Conservation (phyloP, 2,797 vertebrate species). For the Molossus molossus region DNA sequence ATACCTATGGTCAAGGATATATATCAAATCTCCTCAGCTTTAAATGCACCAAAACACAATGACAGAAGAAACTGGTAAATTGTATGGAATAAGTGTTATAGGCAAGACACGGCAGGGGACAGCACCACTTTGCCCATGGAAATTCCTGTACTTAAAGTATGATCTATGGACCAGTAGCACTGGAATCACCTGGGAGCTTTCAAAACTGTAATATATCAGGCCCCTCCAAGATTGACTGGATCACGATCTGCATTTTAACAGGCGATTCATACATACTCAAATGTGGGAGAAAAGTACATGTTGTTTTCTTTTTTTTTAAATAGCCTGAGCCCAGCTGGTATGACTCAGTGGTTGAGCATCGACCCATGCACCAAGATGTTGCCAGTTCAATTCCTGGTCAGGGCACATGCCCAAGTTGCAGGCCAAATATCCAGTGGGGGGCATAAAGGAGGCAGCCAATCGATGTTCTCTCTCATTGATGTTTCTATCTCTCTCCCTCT, state of each 20-base stretch:
- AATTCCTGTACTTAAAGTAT: background rate
- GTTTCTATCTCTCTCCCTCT: too few relatives aligned
- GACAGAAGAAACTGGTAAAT: background rate
- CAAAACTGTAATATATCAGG: slow-evolving; percentile 49
- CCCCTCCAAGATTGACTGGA: background rate
- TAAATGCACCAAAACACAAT: slow-evolving; percentile 14
- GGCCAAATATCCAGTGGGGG: too few relatives aligned
- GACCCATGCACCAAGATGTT: too few relatives aligned
- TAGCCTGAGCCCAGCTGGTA: too few relatives aligned
- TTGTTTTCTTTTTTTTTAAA: background rate
- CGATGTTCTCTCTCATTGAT: too few relatives aligned
- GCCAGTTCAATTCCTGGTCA: too few relatives aligned
- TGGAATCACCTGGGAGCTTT: background rate
- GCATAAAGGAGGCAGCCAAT: too few relatives aligned
- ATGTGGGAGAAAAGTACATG: background rate
- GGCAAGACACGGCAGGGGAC: background rate
- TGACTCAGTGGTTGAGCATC: too few relatives aligned
- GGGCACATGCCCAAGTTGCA: too few relatives aligned
- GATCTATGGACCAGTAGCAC: background rate
- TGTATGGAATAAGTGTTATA: background rate
- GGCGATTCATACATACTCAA: slow-evolving; percentile 8
- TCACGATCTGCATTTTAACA: slow-evolving; percentile 35
- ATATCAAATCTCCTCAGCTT: background rate
- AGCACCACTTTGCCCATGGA: background rate
- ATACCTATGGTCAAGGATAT: background rate